Evolutionary conservation across 2,113 vertebrate genomes (phyloP).

Genomic region (Rhabdornis inornatus): DNA sequence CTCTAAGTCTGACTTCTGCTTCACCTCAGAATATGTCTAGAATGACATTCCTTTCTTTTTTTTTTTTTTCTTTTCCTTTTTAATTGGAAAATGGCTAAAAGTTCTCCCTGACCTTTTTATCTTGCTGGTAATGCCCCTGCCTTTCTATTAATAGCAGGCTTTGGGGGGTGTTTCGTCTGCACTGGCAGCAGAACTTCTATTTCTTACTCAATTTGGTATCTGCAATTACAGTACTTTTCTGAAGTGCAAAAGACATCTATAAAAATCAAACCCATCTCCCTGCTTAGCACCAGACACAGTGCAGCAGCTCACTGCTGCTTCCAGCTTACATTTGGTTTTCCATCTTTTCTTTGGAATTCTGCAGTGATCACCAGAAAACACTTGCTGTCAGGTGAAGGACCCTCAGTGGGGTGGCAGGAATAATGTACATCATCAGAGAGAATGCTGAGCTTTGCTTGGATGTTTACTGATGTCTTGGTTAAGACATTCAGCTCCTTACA

Average conservation of each 20-base stretch:
- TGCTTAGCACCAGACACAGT: not conserved
- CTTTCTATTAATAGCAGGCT: constrained; percentile 43
- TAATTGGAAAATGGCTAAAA: constrained; percentile 18
- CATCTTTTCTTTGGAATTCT: not conserved
- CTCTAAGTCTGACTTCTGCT: not conserved
- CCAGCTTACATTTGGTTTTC: not conserved
- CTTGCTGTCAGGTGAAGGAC: not conserved
- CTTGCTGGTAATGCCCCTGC: not conserved
- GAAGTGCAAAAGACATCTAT: constrained; percentile 36
- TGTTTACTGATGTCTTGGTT: not conserved
- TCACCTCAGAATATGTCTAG: not conserved
- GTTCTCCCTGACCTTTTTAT: constrained; percentile 16
- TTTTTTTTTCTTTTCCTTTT: not conserved
- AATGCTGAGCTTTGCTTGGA: not conserved
- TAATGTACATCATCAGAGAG: not conserved
- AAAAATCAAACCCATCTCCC: constrained; percentile 38
- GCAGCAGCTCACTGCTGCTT: not conserved
- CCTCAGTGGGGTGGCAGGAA: not conserved
- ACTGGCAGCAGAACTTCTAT: constrained; percentile 11
- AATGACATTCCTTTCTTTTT: not conserved
- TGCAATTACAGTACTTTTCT: constrained; percentile 41
- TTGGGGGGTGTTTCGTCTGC: not conserved
- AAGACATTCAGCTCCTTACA: not conserved
- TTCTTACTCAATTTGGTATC: constrained; percentile 31
- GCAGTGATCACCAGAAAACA: rapidly evolving